These are phyloP conservation scores for Chaenocephalus aceratus DNA, from an alignment of 2,113 vertebrate species.

Conservation along the genomic window DNA sequence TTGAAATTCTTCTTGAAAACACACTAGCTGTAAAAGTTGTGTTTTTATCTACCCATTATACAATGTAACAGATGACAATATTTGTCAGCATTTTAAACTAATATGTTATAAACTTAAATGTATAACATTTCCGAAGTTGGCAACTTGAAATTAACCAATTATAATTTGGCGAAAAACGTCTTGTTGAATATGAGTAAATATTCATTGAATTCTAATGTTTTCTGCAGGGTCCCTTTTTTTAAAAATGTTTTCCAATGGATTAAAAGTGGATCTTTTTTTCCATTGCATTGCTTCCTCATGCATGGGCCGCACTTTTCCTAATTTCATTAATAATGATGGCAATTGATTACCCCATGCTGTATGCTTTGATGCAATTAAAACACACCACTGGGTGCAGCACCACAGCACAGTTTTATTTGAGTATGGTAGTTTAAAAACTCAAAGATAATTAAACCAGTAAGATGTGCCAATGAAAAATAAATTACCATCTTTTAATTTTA, in stretches of 20 bases:
- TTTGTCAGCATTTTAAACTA: neutral
- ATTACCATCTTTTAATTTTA: neutral
- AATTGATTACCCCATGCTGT: constrained; percentile 31
- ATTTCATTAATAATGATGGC: constrained; percentile 26
- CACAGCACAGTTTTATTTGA: constrained; percentile 31
- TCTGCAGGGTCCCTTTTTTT: constrained; percentile 41
- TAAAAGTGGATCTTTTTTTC: constrained; percentile 10
- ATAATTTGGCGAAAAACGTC: neutral
- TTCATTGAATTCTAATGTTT: constrained; percentile 3
- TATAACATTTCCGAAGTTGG: neutral
- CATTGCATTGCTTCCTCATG: constrained; percentile 46
- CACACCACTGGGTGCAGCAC: constrained; percentile 69
- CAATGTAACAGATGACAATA: neutral
- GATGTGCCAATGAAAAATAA: neutral
- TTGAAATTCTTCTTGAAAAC: neutral
- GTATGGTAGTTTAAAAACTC: neutral
- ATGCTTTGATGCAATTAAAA: constrained; percentile 53
- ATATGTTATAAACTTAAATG: neutral
- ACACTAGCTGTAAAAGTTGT: neutral
- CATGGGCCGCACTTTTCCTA: constrained; percentile 61
- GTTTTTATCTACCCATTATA: neutral
- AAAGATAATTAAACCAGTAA: neutral
- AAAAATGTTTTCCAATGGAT: constrained; percentile 16
- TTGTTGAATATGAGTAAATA: neutral
- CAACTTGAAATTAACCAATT: neutral